These are phyloP conservation scores for Polymixis flavicincta DNA, from an alignment of 2,888 invertebrate species.

Conservation along the genomic window DNA sequence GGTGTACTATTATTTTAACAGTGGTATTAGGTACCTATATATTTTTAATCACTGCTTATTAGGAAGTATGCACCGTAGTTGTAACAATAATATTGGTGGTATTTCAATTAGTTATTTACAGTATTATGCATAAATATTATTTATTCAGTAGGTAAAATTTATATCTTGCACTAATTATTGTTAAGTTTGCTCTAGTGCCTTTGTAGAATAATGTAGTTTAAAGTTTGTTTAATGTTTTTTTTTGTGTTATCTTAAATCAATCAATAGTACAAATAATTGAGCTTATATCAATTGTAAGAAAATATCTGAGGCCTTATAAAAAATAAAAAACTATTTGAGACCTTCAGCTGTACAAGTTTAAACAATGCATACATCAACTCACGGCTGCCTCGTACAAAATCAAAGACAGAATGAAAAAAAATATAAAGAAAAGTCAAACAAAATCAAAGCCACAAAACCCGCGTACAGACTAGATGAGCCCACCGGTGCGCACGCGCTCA, in stretches of 20 bases:
- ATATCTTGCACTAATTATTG: neutral
- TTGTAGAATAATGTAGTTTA: neutral
- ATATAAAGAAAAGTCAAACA: neutral
- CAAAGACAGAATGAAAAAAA: neutral
- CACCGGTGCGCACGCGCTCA: constrained; percentile 75
- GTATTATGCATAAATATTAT: neutral
- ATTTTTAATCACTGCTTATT: constrained; percentile 24
- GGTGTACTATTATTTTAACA: constrained; percentile 36
- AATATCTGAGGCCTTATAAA: neutral
- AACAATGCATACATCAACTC: no score
- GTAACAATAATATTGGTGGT: constrained; percentile 14
- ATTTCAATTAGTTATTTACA: neutral
- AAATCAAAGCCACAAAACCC: constrained; percentile 67
- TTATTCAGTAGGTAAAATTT: neutral
- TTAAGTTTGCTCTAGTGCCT: neutral
- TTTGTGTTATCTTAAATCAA: neutral
- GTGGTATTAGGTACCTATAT: constrained; percentile 32
- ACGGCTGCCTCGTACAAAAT: no score
- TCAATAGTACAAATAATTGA: neutral
- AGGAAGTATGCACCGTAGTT: constrained; percentile 10
- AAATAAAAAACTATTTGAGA: neutral
- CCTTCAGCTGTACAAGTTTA: neutral
- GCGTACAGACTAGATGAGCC: constrained; percentile 71
- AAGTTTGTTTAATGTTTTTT: neutral
- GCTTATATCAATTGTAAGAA: neutral